Conservation (phyloP, 1,140 invertebrate species). For the Alviniconcha marisindica region DNA sequence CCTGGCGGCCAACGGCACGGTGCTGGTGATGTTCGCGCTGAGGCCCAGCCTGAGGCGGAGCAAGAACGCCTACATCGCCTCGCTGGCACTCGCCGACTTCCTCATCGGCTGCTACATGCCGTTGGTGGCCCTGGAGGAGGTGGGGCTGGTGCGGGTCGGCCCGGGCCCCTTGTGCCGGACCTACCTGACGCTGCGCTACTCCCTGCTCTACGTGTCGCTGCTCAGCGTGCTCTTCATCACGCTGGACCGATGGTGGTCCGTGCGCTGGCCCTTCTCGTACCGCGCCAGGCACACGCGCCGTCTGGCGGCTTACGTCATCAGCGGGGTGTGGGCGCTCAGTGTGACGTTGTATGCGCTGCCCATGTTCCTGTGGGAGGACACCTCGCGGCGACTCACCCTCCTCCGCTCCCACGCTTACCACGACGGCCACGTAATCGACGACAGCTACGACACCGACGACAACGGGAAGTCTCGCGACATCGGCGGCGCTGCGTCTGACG, state of each 20-base stretch:
- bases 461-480: neutral
- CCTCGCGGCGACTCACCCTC: neutral
- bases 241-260: conserved; percentile 66
- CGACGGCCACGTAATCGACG: neutral
- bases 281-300: conserved; percentile 58
- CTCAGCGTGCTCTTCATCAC: conserved; percentile 65
- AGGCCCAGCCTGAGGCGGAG: conserved; percentile 54
- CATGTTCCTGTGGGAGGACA: conserved; percentile 53
- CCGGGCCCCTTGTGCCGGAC: conserved; percentile 48
- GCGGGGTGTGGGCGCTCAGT: conserved; percentile 55
- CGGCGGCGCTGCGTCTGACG: neutral
- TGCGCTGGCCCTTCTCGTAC: conserved; percentile 68
- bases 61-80: conserved; percentile 66
- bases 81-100: conserved; percentile 64
- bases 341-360: conserved; percentile 58
- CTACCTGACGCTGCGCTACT: conserved; percentile 57
- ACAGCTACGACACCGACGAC: neutral
- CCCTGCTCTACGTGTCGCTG: conserved; percentile 62
- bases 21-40: conserved; percentile 60
- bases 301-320: conserved; percentile 54
- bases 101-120: conserved; percentile 62
- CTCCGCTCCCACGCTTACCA: neutral
- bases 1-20: conserved; percentile 58
- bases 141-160: conserved; percentile 51
- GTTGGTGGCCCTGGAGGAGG: conserved; percentile 56